Percentiles rank a stretch among this genome's conserved stretches.
Evolutionary conservation across 2,113 vertebrate species (phyloP).

Genomic region (Campylorhamphus procurvoides): DNA sequence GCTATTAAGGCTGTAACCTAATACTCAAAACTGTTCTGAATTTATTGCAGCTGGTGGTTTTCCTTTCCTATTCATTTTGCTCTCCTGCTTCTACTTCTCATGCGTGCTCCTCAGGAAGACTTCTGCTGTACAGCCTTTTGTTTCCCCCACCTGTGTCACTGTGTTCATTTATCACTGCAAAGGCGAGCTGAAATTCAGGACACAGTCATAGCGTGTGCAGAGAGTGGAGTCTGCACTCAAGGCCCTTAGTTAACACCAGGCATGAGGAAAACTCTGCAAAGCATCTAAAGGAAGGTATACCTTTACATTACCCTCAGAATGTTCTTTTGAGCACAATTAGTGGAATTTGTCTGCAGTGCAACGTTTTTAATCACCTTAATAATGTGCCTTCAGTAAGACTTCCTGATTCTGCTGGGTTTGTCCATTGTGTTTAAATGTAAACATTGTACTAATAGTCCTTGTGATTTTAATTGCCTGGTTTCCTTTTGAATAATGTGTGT

Average conservation of each 20-base stretch:
- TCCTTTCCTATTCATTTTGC: not conserved
- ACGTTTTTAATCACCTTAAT: not conserved
- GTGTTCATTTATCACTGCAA: not conserved
- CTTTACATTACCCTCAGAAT: not conserved
- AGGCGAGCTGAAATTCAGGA: not conserved
- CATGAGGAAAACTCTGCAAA: not conserved
- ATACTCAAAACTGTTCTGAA: not conserved
- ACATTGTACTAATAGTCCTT: not conserved
- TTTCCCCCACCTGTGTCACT: not conserved
- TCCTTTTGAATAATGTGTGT: not conserved
- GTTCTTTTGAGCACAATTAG: not conserved
- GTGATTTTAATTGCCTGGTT: slow-evolving; percentile 1
- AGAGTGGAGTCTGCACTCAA: not conserved
- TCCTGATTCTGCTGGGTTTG: not conserved
- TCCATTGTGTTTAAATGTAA: not conserved
- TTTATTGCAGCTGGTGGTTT: not conserved
- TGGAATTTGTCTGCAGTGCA: not conserved
- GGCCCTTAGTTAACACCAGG: not conserved
- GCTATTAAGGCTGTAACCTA: not conserved
- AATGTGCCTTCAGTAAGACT: not conserved
- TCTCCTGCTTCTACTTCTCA: not conserved
- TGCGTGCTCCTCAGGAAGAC: not conserved
- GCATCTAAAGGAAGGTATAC: not conserved
- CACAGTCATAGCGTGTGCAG: not conserved
- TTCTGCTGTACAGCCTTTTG: not conserved